phyloP scores from a whole-genome alignment of 2,113 vertebrate genomes.

The human (Homo sapiens) region DNA sequence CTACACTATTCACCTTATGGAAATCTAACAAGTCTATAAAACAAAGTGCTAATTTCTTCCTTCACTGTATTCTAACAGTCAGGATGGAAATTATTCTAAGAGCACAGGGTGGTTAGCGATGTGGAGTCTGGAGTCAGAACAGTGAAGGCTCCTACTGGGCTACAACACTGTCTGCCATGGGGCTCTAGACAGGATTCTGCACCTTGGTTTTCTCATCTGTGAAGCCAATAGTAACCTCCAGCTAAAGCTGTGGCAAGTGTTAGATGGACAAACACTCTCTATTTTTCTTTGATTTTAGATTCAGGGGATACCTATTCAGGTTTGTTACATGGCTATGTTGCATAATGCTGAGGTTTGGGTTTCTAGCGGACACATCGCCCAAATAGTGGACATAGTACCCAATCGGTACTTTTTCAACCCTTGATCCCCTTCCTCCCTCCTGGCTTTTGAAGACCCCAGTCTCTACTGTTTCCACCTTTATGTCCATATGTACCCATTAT shows the following conservation, averaged over 20 bases:
- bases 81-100: neutral
- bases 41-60: neutral
- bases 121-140: neutral
- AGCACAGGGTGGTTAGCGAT: accelerated
- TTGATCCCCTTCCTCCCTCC: too few species aligned
- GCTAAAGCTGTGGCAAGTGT: neutral
- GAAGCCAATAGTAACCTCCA: neutral
- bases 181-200: neutral
- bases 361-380: too few species aligned
- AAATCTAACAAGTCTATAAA: neutral
- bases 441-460: too few species aligned
- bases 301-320: too few species aligned
- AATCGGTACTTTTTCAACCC: too few species aligned
- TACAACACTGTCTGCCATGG: accelerated
- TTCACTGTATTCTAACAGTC: neutral
- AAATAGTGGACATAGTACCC: too few species aligned
- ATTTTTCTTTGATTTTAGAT: too few species aligned
- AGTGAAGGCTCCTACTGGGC: accelerated
- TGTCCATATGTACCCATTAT: too few species aligned
- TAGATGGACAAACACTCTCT: neutral
- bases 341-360: too few species aligned
- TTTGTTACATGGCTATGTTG: too few species aligned
- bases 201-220: neutral
- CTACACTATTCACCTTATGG: neutral
- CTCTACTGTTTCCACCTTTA: too few species aligned